Percentiles rank a stretch among this genome's conserved stretches.
Conservation (phyloP, 2,797 vertebrate species). For the Platalea minor region DNA sequence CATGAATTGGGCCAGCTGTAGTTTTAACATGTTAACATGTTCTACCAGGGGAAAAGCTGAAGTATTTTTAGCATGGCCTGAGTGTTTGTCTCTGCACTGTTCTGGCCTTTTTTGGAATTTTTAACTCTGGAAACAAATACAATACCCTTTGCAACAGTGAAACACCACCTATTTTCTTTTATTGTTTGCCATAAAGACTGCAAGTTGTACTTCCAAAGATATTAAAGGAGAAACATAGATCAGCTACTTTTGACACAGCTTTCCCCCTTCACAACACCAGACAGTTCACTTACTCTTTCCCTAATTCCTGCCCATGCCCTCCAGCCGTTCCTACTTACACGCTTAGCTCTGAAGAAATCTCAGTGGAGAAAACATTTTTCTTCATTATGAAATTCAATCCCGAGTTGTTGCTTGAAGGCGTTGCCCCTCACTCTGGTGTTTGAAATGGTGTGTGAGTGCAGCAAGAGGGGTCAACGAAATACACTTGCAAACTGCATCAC, state of each 20-base stretch:
- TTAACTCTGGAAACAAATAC: conserved; percentile 34
- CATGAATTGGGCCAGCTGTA: neutral
- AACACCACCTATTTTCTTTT: conserved; percentile 43
- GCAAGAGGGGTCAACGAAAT: neutral
- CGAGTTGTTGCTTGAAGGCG: fast-evolving
- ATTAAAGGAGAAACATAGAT: neutral
- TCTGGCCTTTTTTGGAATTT: conserved; percentile 46
- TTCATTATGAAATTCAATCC: neutral
- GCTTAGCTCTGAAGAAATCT: neutral
- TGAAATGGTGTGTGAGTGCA: fast-evolving
- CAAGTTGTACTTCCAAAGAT: neutral
- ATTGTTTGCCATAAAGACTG: conserved; percentile 36
- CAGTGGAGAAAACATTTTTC: neutral
- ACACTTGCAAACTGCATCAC: neutral
- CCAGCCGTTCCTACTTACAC: neutral
- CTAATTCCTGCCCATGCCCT: neutral
- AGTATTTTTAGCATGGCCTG: conserved; percentile 36
- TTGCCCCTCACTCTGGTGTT: neutral
- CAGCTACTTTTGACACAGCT: neutral
- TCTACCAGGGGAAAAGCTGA: conserved; percentile 26
- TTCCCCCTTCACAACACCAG: neutral
- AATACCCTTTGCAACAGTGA: neutral
- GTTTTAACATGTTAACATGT: conserved; percentile 27
- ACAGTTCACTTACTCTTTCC: neutral
- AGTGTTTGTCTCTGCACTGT: neutral